Percentiles rank a stretch among this genome's conserved stretches.
Conservation (phyloP, 2,797 vertebrate genomes). For the Rhabdophis nuchalis region DNA sequence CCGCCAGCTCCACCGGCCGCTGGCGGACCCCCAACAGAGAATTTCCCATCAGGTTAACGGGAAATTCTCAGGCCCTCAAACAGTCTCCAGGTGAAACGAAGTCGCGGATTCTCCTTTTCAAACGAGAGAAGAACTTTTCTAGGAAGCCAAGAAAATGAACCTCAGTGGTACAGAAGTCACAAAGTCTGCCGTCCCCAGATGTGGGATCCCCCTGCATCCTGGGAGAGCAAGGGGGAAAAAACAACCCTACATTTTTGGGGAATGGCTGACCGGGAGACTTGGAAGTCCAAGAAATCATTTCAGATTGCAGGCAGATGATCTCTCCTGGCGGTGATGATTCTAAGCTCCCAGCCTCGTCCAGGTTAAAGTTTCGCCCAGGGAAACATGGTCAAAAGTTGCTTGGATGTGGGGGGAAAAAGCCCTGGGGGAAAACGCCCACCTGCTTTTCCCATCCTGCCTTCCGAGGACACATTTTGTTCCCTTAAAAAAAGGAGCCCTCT, state of each 20-base stretch:
- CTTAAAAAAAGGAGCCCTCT: not conserved
- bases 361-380: not conserved
- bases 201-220: not conserved
- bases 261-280: not conserved
- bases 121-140: not conserved
- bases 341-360: not conserved
- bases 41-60: not conserved
- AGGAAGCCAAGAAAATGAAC: not conserved
- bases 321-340: not conserved
- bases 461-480: slow-evolving; percentile 4
- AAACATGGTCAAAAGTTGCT: not conserved
- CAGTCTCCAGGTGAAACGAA: not conserved
- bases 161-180: not conserved
- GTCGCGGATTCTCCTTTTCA: not conserved
- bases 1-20: no score
- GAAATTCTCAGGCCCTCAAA: no score
- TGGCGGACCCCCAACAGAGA: not conserved
- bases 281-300: not conserved
- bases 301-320: not conserved
- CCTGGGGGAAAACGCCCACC: not conserved
- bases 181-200: not conserved
- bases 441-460: not conserved
- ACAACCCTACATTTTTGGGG: not conserved
- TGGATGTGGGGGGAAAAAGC: not conserved
- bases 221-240: not conserved